Base-by-base conservation (phyloP, 1,140 invertebrate genomes). In the Zaprionus ghesquierei region DNA sequence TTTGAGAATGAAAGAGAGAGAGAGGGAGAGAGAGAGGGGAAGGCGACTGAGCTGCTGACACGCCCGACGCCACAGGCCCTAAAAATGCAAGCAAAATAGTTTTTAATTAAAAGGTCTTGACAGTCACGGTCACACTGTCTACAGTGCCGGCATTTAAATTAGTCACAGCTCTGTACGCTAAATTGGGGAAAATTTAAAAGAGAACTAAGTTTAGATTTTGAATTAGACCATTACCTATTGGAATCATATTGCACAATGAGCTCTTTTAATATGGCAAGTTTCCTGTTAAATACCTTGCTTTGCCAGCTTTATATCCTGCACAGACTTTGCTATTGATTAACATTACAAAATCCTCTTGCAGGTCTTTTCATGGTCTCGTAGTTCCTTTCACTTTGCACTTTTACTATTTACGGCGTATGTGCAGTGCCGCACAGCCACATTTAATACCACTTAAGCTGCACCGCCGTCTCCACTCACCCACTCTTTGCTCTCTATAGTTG, bases 61-160 rank as follows among this genome's bases (percentile, higher is more conserved):
- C 79, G 85, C 81, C 75, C 81, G 62, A 41, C 74, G 66, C 82
- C 74, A 27, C 77, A 78, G 74, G 75, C 63, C 63, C 61, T 77
- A 76, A 77, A 89, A 89, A 84, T 78, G 84, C 86, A 84, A 89
- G 82, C 84, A 89, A 89, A 87, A 87, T 87, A 87, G 84, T 84
- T 89, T 87, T 87, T 87, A 87, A 87, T 87, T 87, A 87, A 87
- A 87, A 89, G 76, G 84, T 73, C 79, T 75, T 55, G 58, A 77
- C 60, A 73, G 46, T 79, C 80, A 75, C 61, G 63, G 73, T 58
- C 69, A 72, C 35, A 62, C 31, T 51, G 73, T 58, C 56, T 59
- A 74, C 80, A 85, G 49, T 80, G 62, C 18, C 15, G 74, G 72
- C 55, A 55, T 41, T 49, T 50, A 58, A 54, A 78, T 75, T 71